Base-by-base conservation (phyloP, 2,113 vertebrate species). In the Pimephales promelas region DNA sequence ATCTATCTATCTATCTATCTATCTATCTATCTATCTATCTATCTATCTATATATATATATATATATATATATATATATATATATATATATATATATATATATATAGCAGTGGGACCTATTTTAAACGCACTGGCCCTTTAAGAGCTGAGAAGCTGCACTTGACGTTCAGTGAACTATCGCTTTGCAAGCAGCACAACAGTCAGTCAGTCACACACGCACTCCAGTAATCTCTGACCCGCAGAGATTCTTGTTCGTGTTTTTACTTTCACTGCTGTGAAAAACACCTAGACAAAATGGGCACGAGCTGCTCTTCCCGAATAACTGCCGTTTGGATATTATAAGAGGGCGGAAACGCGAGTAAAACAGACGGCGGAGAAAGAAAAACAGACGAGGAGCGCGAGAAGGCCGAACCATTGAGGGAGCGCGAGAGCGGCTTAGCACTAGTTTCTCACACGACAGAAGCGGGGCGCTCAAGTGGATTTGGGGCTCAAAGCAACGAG, bases 321-420 rank as follows among this genome's bases (percentile, higher is more conserved):
- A 56, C 54, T 68, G 68, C 79, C 45, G 43, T 49, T 45, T 49
- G 62, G 73, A 61, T 40, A 18, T 72, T 40, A 18, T 72, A 71
- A 84, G 85, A 82, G 56, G 49, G 81, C 47, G 74, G 71, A 84
- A 83, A 82, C 84, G 85, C 73, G 88, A 87, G 84, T 76, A 85
- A 79, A 61, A 26, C 18, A 82, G 85, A 87, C 85, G 78, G 83
- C 87, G 26, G 66, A 56, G 62, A 71, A 47, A 82, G 90, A 89
- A 90, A 90, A 89, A 90, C 88, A 85, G 90, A 85, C 82, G 89
- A 87, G 61, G 86, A 89, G 88, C 83, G 59, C 22, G 62, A 61
- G 87, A 84, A 79, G 75, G 57, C 83, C 82, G 85, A 88, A 56
- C 62, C 24, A 47, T 49, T 26, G 61, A 36, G 78, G 62, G n/a